Evolutionary conservation across 2,113 vertebrate genomes (phyloP), one percentile per base, ranked within the genome.

Genomic region (Nothoprocta pentlandii): DNA sequence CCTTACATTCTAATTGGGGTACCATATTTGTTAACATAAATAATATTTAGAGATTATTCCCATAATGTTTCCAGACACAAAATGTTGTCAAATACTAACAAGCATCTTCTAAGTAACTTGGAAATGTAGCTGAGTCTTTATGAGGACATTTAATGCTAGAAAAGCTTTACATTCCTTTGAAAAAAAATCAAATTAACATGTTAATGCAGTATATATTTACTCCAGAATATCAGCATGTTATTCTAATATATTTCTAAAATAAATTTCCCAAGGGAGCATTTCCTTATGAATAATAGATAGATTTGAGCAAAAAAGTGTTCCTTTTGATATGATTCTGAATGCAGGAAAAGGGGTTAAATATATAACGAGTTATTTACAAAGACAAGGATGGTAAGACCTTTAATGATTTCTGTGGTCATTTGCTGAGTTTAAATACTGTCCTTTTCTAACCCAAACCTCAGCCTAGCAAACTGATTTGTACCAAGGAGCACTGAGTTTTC

Each of bases 211-310:
- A 34, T 42, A 34, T 70, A 59, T 59, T 59, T 64, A 34, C n/a
- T 64, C 28, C 54, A 56, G 54, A 30, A 30, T 56, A 56, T 56
- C 53, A n/a, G 20, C 25, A 66, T 28, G 36, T 16, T 73, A 17
- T 23, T 74, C 53, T 67, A 68, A 42, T 34, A 62, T 16, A 62
- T 14, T n/a, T 75, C 30, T 46, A 58, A 70, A 39, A 49, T 49
- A 49, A 22, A 49, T 23, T 49, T 77, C 78, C 81, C 70, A 56
- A 61, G 71, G 39, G 61, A 82, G 19, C 46, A 62, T 85, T 95
- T 87, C 61, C 30, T 85, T 75, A 68, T 26, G 41, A 91, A 80
- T 85, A 85, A 91, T 54, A 85, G 44, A 90, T 42, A 76, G 67
- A 54, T 8, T 16, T 39, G 66, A 79, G 88, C 32, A 82, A 70